Conservation (phyloP, 2,113 vertebrate genomes). For the Anolis sagrei region DNA sequence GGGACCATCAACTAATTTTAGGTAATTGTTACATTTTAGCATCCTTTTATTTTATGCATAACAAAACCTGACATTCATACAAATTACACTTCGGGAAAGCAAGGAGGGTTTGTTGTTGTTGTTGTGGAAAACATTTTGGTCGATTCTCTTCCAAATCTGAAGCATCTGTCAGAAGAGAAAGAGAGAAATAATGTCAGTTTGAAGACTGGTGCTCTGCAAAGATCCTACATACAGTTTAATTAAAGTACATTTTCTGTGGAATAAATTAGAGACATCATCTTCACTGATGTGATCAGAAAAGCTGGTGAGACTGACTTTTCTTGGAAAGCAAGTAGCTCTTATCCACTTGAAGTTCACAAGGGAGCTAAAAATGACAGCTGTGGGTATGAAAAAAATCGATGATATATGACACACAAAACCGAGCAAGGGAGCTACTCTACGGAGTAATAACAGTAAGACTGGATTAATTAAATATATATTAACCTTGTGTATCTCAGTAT, state of each 20-base stretch:
- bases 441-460: background rate
- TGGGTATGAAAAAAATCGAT: background rate
- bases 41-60: constrained; percentile 4
- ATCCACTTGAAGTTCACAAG: background rate
- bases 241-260: background rate
- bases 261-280: background rate
- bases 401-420: background rate
- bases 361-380: background rate
- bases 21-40: background rate
- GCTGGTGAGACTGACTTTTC: no score
- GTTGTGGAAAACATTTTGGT: background rate
- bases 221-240: background rate
- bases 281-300: background rate
- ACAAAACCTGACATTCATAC: background rate
- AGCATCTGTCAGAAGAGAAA: background rate
- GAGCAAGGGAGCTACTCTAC: no score
- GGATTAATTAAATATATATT: background rate
- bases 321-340: background rate
- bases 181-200: background rate
- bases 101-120: no score
- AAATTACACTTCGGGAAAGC: background rate
- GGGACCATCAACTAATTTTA: no score
- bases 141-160: background rate
- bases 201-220: background rate
- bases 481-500: background rate